These are phyloP conservation scores for Forbesichthys agassizii DNA, from an alignment of 2,113 vertebrate species.

Conservation along the genomic window DNA sequence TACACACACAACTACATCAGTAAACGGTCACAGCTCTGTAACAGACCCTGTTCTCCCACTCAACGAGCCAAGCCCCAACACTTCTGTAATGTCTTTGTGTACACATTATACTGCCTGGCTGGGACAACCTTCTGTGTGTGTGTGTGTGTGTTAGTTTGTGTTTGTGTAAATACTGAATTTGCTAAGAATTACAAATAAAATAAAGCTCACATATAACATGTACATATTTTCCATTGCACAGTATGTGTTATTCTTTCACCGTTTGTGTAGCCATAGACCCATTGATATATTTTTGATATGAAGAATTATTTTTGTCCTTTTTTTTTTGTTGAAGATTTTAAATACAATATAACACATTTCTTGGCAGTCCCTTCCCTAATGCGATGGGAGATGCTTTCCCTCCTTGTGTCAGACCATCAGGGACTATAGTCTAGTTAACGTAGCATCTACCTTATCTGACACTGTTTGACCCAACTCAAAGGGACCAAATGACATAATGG, in stretches of 20 bases:
- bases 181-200: slow-evolving; percentile 30
- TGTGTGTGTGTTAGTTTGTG: slow-evolving; percentile 41
- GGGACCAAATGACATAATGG: too few species aligned
- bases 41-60: slow-evolving; percentile 51
- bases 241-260: slow-evolving; percentile 61
- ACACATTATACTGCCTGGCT: slow-evolving; percentile 32
- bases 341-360: slow-evolving; percentile 53
- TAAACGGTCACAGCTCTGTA: slow-evolving; percentile 37
- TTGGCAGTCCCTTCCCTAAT: slow-evolving; percentile 26
- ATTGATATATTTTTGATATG: slow-evolving; percentile 82
- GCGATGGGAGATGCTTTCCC: too few species aligned
- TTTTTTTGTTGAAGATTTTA: slow-evolving; percentile 37
- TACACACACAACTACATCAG: slow-evolving; percentile 2
- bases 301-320: slow-evolving; percentile 53
- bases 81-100: slow-evolving; percentile 3
- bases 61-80: background rate
- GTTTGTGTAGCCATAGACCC: slow-evolving; percentile 74
- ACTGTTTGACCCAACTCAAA: too few species aligned
- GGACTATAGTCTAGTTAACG: too few species aligned
- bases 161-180: slow-evolving; percentile 73
- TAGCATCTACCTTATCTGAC: too few species aligned
- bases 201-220: slow-evolving; percentile 69
- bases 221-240: slow-evolving; percentile 80
- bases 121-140: slow-evolving; percentile 45
- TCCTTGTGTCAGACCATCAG: too few species aligned